These are phyloP conservation scores for Scaptomyza graminum DNA, from an alignment of 1,140 invertebrate species.

Conservation along the genomic window DNA sequence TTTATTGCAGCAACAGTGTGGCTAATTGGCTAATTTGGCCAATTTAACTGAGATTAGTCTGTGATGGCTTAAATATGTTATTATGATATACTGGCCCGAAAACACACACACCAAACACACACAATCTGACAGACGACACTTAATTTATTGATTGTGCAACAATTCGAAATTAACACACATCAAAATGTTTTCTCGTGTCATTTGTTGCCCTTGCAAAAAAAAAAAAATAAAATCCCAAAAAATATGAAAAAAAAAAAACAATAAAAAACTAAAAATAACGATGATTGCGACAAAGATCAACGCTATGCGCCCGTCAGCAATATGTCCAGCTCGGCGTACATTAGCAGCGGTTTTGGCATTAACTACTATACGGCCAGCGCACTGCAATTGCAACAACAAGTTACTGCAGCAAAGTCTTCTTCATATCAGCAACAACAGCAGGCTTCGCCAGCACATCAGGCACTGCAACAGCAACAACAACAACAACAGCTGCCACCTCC, in stretches of 20 bases:
- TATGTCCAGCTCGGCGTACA: conserved; percentile 77
- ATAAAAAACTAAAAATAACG: conserved; percentile 28
- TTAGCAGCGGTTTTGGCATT: conserved; percentile 79
- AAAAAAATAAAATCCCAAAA: conserved; percentile 43
- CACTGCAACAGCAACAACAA: conserved; percentile 41
- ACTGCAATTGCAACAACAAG: conserved; percentile 41
- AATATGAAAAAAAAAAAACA: conserved; percentile 32
- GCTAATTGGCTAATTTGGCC: conserved; percentile 23
- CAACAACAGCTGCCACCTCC: conserved; percentile 28
- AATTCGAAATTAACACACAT: conserved; percentile 63
- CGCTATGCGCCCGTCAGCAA: conserved; percentile 65
- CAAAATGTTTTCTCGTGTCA: conserved; percentile 75
- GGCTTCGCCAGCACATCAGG: conserved; percentile 35
- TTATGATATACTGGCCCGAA: conserved; percentile 13
- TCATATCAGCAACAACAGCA: conserved; percentile 33
- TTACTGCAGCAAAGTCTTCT: conserved; percentile 40
- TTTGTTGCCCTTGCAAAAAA: conserved; percentile 51
- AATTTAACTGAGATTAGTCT: conserved; percentile 38
- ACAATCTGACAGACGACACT: conserved; percentile 17
- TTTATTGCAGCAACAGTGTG: conserved; percentile 20
- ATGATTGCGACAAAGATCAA: conserved; percentile 50
- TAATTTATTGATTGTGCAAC: conserved; percentile 45
- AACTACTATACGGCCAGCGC: conserved; percentile 75
- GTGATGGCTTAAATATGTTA: conserved; percentile 13
- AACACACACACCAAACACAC: conserved; percentile 26